Conservation (phyloP, 2,888 invertebrate species). For the Leptogaster cylindrica region DNA sequence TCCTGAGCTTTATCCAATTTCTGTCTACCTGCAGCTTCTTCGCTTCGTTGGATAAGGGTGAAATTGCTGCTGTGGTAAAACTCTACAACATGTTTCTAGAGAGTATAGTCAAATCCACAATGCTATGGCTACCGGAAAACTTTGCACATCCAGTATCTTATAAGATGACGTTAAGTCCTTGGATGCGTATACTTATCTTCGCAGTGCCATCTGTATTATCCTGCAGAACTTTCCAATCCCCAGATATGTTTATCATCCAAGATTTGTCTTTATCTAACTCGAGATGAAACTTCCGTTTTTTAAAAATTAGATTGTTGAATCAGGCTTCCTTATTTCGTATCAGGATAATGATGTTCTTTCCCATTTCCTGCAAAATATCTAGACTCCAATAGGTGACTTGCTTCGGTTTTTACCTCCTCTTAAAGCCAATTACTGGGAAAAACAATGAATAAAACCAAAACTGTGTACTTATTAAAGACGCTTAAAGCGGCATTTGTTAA, state of each 20-base stretch:
- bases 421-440: too few relatives aligned
- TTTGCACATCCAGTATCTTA: slow-evolving; percentile 9
- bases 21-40: slow-evolving; percentile 43
- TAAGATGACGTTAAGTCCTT: not conserved
- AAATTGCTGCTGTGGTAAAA: slow-evolving; percentile 46
- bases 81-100: slow-evolving; percentile 43
- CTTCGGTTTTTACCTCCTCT: too few relatives aligned
- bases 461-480: too few relatives aligned
- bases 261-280: slow-evolving; percentile 20
- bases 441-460: too few relatives aligned
- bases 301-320: slow-evolving; percentile 21
- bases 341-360: slow-evolving; percentile 28
- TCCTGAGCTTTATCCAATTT: slow-evolving; percentile 46
- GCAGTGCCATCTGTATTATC: too few relatives aligned
- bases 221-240: too few relatives aligned
- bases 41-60: slow-evolving; percentile 38
- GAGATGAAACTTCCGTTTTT: not conserved
- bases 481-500: too few relatives aligned
- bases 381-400: too few relatives aligned
- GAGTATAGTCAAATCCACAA: slow-evolving; percentile 41
- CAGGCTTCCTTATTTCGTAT: slow-evolving; percentile 17
- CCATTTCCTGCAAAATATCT: too few relatives aligned
- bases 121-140: slow-evolving; percentile 4
- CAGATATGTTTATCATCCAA: slow-evolving; percentile 27
- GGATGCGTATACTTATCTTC: too few relatives aligned